Conservation (phyloP, 1,140 invertebrate genomes). For the Oreohelix idahoensis region DNA sequence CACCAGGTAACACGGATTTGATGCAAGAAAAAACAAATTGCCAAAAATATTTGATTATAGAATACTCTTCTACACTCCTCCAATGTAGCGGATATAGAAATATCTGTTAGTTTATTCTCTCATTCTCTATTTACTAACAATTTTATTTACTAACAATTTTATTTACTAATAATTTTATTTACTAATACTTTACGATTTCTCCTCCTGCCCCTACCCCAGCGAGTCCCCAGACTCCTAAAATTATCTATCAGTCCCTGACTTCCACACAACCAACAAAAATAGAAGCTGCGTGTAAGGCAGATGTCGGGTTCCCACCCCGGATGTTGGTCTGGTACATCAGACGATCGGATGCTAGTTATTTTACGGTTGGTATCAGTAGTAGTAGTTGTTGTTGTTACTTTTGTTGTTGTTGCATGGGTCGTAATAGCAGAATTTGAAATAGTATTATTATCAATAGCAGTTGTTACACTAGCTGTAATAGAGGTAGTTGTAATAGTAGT, state of each 20-base stretch:
- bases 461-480: not conserved
- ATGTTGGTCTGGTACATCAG: conserved; percentile 13
- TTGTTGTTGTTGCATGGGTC: not conserved
- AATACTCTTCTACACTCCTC: no score
- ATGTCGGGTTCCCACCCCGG: not conserved
- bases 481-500: not conserved
- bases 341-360: not conserved
- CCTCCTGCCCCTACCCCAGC: not conserved
- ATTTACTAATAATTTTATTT: no score
- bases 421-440: not conserved
- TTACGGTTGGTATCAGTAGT: not conserved
- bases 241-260: not conserved
- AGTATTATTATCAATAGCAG: not conserved
- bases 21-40: no score
- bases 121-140: no score
- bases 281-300: not conserved
- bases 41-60: no score
- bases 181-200: no score
- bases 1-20: no score
- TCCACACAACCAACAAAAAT: not conserved
- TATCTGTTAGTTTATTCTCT: no score
- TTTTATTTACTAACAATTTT: no score
- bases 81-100: no score
- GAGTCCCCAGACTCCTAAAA: not conserved
- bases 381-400: not conserved